A percentile compares a stretch with the other conserved stretches of the same genome.
These are phyloP conservation scores for Sterrhoptilus dennistouni DNA, from an alignment of 2,113 vertebrate species.

Conservation along the genomic window DNA sequence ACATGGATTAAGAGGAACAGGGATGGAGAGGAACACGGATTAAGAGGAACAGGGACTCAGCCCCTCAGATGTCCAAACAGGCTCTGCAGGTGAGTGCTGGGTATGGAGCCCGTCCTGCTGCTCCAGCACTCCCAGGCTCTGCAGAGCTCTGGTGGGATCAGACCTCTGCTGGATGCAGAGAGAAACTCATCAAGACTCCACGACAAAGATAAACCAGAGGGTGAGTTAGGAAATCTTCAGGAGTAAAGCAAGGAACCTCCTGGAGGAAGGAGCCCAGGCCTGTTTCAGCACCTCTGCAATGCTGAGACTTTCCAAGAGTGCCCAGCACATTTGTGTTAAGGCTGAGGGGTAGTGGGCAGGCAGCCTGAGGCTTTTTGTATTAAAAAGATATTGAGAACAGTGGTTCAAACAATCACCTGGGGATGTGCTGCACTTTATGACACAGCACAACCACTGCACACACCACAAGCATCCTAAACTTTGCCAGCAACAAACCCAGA, in stretches of 20 bases:
- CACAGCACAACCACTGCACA: not conserved
- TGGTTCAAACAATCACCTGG: not conserved
- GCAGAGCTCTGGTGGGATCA: not conserved
- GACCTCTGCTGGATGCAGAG: not conserved
- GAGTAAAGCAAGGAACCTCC: not conserved
- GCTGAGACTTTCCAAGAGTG: not conserved
- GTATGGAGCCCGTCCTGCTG: not conserved
- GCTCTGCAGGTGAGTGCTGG: not conserved
- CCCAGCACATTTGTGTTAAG: fast-evolving
- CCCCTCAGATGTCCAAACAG: not conserved
- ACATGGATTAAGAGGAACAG: not conserved
- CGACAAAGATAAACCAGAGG: not conserved
- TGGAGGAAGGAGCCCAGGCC: not conserved
- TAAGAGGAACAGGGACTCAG: not conserved
- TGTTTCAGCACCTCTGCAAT: not conserved
- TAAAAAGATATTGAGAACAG: not conserved
- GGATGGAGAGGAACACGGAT: too few species aligned
- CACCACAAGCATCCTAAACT: not conserved
- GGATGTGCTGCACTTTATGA: not conserved
- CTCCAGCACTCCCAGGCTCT: not conserved
- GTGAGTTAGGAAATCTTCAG: not conserved
- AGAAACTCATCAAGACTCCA: not conserved
- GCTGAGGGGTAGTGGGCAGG: not conserved
- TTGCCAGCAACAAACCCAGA: not conserved
- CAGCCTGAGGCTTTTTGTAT: not conserved